These are phyloP conservation scores for Chamaetylas fuelleborni DNA, from an alignment of 2,113 vertebrate genomes.

Conservation along the genomic window DNA sequence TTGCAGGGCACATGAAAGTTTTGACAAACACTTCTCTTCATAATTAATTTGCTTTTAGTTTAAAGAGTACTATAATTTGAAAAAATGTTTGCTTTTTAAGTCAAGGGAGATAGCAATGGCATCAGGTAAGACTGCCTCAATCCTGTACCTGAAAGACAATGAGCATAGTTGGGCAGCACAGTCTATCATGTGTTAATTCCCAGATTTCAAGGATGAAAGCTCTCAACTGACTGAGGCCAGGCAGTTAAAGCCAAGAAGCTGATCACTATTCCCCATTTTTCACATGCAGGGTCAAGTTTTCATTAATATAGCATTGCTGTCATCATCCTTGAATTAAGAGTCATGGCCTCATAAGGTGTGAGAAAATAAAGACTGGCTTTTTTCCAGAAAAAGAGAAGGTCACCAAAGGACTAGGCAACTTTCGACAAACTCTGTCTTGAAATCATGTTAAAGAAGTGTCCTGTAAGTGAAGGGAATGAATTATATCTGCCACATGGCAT, in stretches of 20 bases:
- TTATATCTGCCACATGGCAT: background rate
- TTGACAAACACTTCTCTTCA: background rate
- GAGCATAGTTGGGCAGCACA: background rate
- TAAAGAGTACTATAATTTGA: background rate
- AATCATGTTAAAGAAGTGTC: background rate
- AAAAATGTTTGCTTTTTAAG: background rate
- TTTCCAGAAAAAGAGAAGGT: background rate
- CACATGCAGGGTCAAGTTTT: background rate
- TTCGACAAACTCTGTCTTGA: background rate
- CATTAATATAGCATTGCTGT: background rate
- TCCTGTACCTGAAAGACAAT: background rate
- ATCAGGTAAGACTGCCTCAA: background rate
- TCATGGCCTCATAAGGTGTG: background rate
- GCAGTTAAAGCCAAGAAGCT: background rate
- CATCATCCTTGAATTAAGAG: background rate
- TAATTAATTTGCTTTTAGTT: background rate
- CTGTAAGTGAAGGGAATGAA: background rate
- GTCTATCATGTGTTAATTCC: background rate
- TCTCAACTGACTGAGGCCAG: background rate
- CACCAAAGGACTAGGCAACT: background rate
- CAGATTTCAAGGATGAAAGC: background rate
- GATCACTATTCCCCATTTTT: background rate
- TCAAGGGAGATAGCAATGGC: background rate
- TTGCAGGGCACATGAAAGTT: background rate
- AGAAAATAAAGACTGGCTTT: background rate